Evolutionary conservation across 1,140 invertebrate genomes (phyloP).

Genomic region (Diabrotica undecimpunctata): DNA sequence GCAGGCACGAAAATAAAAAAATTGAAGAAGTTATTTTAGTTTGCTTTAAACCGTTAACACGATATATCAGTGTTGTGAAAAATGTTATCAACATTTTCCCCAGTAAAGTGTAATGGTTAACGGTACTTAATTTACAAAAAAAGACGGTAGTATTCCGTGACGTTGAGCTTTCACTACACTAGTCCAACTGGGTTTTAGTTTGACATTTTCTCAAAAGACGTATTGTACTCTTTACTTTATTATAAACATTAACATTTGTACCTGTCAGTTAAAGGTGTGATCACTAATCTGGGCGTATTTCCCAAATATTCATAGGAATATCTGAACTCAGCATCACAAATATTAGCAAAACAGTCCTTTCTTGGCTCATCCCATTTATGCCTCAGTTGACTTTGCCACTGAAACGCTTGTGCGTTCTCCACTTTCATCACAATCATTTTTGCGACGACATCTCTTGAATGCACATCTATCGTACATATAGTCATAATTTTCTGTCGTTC

Average conservation of each 20-base stretch:
- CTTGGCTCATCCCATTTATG: constrained; percentile 82
- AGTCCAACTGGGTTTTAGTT: too few relatives aligned
- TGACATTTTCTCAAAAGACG: too few relatives aligned
- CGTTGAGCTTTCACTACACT: too few relatives aligned
- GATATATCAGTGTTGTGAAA: too few relatives aligned
- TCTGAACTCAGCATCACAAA: constrained; percentile 82
- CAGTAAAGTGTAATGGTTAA: too few relatives aligned
- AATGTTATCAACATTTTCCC: too few relatives aligned
- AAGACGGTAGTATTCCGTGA: too few relatives aligned
- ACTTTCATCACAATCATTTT: constrained; percentile 80
- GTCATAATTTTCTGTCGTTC: constrained; percentile 94
- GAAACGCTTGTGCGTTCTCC: constrained; percentile 77
- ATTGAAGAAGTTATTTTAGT: too few relatives aligned
- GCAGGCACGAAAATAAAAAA: too few relatives aligned
- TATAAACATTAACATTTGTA: background rate
- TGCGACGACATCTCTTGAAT: constrained; percentile 82
- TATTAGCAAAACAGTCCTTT: constrained; percentile 86
- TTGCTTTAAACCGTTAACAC: too few relatives aligned
- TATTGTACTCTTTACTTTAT: too few relatives aligned
- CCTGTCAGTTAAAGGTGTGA: constrained; percentile 81
- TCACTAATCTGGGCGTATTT: constrained; percentile 77
- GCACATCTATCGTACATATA: constrained; percentile 91
- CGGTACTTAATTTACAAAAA: too few relatives aligned
- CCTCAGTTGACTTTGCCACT: constrained; percentile 88
- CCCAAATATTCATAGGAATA: constrained; percentile 81